Conservation (phyloP, 1,140 invertebrate species). For the Anagrus nilaparvatae region DNA sequence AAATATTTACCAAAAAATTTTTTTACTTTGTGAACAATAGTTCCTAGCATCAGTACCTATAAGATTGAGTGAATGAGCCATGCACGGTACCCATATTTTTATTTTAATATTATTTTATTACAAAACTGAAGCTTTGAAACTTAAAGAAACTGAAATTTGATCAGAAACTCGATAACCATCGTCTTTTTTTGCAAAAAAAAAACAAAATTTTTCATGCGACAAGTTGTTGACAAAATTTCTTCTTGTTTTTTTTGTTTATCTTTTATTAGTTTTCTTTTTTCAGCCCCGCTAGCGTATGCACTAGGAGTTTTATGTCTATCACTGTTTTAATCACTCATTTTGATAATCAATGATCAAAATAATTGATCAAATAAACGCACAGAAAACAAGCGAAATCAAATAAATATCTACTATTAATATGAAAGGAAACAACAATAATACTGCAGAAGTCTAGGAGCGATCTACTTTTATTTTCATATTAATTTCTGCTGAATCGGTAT, state of each 20-base stretch:
- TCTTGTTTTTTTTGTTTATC: not conserved
- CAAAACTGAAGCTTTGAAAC: not conserved
- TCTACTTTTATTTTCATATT: too few relatives aligned
- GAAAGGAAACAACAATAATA: too few relatives aligned
- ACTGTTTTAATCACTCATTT: not conserved
- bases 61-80: conserved; percentile 26
- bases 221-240: not conserved
- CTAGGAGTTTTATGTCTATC: not conserved
- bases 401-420: too few relatives aligned
- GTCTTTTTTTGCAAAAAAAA: too few relatives aligned
- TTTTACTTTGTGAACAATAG: conserved; percentile 13
- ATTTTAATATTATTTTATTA: not conserved
- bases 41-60: conserved; percentile 17
- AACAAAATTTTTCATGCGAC: too few relatives aligned
- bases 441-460: too few relatives aligned
- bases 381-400: too few relatives aligned
- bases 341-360: too few relatives aligned
- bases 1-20: conserved; percentile 15
- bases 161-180: not conserved
- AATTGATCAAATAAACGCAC: too few relatives aligned
- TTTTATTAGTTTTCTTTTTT: not conserved
- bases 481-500: too few relatives aligned
- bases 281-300: not conserved
- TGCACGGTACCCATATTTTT: conserved; percentile 21
- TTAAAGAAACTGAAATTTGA: not conserved